Conservation (phyloP, 53 echinoderm and acorn worm genomes). For the Hippasteria phrygiana region DNA sequence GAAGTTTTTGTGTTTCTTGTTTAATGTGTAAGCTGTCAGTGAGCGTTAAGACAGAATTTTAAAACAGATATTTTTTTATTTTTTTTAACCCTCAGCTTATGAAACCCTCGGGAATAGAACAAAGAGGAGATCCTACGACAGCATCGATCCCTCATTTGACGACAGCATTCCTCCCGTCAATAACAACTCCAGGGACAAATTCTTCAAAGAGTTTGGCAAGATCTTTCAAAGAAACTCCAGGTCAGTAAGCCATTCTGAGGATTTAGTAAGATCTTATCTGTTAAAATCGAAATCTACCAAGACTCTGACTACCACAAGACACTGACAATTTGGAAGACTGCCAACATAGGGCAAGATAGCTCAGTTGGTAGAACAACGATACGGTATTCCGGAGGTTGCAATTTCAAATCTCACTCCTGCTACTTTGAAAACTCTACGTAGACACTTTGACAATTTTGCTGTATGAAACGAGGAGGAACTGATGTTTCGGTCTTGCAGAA, state of each 20-base stretch:
- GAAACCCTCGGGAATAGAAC: conserved; percentile 87
- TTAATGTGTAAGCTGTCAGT: not conserved
- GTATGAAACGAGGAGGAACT: too few species aligned
- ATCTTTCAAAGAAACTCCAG: conserved; percentile 89
- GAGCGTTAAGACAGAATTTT: not conserved
- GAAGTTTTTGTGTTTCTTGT: not conserved
- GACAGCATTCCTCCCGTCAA: conserved; percentile 75
- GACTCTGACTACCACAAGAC: too few species aligned
- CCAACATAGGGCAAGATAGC: too few species aligned
- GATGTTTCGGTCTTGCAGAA: too few species aligned
- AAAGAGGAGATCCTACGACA: conserved; percentile 91
- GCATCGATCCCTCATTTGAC: conserved; percentile 89
- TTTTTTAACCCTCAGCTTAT: conserved; percentile 67
- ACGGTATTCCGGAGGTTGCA: too few species aligned
- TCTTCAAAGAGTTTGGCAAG: conserved; percentile 75
- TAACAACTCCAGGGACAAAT: conserved; percentile 85
- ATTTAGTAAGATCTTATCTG: too few species aligned
- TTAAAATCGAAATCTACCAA: too few species aligned
- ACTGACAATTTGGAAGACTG: too few species aligned
- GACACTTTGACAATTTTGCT: too few species aligned
- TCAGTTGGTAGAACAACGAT: too few species aligned
- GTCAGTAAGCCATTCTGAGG: conserved; percentile 40
- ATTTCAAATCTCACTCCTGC: too few species aligned
- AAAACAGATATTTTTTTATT: not conserved
- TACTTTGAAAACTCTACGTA: too few species aligned